A percentile compares a stretch with the other conserved stretches of the same genome.
Evolutionary conservation across 2,797 vertebrate species (phyloP).

Genomic region (Bovichtus variegatus): DNA sequence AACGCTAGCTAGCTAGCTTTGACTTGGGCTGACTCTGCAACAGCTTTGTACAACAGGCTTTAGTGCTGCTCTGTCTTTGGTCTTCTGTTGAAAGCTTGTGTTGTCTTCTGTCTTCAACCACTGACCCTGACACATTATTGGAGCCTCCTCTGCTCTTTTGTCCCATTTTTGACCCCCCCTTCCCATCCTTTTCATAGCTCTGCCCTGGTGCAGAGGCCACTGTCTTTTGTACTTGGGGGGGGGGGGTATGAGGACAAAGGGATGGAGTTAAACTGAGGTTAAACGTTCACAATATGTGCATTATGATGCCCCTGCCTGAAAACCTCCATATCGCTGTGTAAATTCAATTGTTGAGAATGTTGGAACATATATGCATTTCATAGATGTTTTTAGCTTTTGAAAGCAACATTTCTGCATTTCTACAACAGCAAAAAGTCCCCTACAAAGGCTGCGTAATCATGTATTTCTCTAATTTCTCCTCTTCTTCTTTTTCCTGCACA

Average conservation of each 20-base stretch:
- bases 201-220: conserved; percentile 12
- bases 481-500: conserved; percentile 56
- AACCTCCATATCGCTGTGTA: neutral
- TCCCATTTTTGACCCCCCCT: conserved; percentile 15
- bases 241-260: neutral
- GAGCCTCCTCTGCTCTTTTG: conserved; percentile 48
- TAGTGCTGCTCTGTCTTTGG: conserved; percentile 40
- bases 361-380: neutral
- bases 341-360: neutral
- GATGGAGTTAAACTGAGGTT: neutral
- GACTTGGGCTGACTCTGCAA: conserved; percentile 50
- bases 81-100: conserved; percentile 46
- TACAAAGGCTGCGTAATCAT: neutral
- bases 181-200: neutral
- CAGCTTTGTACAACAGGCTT: conserved; percentile 48
- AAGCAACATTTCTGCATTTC: neutral
- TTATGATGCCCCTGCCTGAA: neutral
- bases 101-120: conserved; percentile 52
- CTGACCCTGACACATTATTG: conserved; percentile 55
- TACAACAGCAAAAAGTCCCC: too few relatives aligned
- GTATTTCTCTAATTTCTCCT: neutral
- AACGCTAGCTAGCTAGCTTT: conserved; percentile 44
- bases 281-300: neutral
- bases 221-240: conserved; percentile 45
- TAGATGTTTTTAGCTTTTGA: neutral